Evolutionary conservation across 2,888 invertebrate species (phyloP), one percentile per base, ranked within the genome.

Genomic region (Sminthurinus aureus): DNA sequence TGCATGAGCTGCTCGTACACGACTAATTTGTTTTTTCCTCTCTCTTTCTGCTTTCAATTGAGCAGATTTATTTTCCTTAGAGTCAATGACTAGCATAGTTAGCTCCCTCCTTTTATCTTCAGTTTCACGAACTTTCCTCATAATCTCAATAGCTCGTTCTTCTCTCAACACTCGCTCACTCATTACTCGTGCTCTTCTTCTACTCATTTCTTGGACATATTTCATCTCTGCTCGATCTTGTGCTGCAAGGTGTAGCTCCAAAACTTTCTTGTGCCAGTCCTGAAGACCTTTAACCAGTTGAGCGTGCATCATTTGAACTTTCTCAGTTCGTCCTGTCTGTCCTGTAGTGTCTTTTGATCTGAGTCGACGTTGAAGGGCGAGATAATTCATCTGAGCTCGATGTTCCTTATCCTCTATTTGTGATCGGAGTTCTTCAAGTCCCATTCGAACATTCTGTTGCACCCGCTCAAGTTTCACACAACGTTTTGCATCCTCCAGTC

Each of bases 191-290:
- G 87, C 86, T 79, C 87, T 76, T 73, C 87, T 51, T 50, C 87
- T 71, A 78, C 90, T 89, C 18, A 89, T 88, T 69, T 89, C 89
- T 26, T 89, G 85, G 3, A 87, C 87, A n/a, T 89, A 90, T 84
- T 90, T 90, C 66, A 89, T 87, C 74, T 89, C 89, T 2, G 91
- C 90, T 81, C 90, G 82, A 64, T 89, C 88, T 79, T 90, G 89
- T 20, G 90, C 89, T 82, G 89, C 89, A 86, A 90, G 87, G 76
- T 90, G 90, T 38, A 90, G 88, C 51, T 89, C 86, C 76, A 90
- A 84, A 3, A 90, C 90, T 83, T 90, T 90, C 67, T 90, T 90
- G 84, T 90, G 90, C 90, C 91, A 91, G 83, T 89, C 89, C 80
- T 90, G 90, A 81, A 90, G 89, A 15, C 90, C 90, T 69, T 89